Conservation (phyloP, 2,888 invertebrate species). For the Smittia aterrima region DNA sequence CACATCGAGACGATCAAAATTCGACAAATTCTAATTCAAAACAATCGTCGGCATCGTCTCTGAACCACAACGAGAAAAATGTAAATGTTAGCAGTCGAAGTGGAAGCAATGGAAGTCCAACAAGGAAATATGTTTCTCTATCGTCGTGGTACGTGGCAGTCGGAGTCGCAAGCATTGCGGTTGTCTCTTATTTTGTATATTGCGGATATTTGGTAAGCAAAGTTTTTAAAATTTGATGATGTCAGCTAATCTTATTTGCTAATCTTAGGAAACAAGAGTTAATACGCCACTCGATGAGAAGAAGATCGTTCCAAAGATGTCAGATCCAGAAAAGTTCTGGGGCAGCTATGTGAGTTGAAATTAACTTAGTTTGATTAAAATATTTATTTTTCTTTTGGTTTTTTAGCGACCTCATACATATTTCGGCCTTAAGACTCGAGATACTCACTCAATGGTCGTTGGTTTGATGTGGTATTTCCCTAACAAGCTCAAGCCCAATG, state of each 20-base stretch:
- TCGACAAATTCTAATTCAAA: slow-evolving; percentile 12
- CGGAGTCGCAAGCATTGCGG: slow-evolving; percentile 62
- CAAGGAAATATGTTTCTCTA: slow-evolving; percentile 15
- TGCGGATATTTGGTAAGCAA: slow-evolving; percentile 65
- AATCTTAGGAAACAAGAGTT: slow-evolving; percentile 68
- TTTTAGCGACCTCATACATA: slow-evolving; percentile 83
- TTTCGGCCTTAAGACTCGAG: slow-evolving; percentile 87
- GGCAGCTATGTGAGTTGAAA: too few relatives aligned
- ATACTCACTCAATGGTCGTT: slow-evolving; percentile 82
- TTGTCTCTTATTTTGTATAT: slow-evolving; percentile 74
- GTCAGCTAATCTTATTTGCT: background rate
- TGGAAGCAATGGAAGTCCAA: background rate
- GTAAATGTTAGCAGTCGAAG: background rate
- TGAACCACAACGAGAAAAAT: background rate
- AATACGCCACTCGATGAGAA: slow-evolving; percentile 79
- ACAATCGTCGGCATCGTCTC: slow-evolving; percentile 26
- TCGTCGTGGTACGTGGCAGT: slow-evolving; percentile 61
- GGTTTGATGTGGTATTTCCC: slow-evolving; percentile 97
- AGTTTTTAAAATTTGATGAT: background rate
- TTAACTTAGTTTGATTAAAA: too few relatives aligned
- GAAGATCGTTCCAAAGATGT: slow-evolving; percentile 72
- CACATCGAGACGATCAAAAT: slow-evolving; percentile 1
- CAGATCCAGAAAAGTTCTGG: slow-evolving; percentile 83
- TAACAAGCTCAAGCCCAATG: slow-evolving; percentile 62
- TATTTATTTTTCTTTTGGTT: too few relatives aligned